These are phyloP conservation scores for Arbacia lixula DNA, from an alignment of 53 echinoderm and acorn worm species.

Conservation along the genomic window DNA sequence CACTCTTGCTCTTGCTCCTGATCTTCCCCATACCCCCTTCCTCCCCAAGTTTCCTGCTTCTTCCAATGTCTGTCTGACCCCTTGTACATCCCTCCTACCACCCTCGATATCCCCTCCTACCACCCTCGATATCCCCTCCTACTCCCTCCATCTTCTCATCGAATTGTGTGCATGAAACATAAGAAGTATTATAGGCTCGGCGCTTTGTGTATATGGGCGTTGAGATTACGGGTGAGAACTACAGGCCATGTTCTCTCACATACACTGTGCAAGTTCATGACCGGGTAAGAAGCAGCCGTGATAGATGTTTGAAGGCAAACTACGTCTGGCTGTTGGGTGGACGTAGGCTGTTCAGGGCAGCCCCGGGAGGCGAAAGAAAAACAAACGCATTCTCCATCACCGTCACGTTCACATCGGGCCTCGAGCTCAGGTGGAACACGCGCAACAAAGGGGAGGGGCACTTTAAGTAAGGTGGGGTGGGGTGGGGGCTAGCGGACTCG, in stretches of 20 bases:
- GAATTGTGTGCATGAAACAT: no score
- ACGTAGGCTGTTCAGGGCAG: neutral
- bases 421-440: no score
- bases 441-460: no score
- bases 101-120: neutral
- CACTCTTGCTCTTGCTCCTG: neutral
- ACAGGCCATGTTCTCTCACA: no score
- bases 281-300: neutral
- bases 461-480: no score
- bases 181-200: no score
- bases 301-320: no score
- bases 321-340: no score
- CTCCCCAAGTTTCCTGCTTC: neutral
- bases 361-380: conserved; percentile 24
- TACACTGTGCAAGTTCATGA: neutral
- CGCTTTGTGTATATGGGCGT: no score
- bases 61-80: neutral
- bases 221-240: no score
- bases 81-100: neutral
- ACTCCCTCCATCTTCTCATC: neutral
- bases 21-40: neutral
- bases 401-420: conserved; percentile 18
- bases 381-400: conserved; percentile 24
- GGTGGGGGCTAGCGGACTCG: no score
- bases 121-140: neutral